phyloP scores from a whole-genome alignment of 2,888 invertebrate genomes.

The Trichogramma evanescens region DNA sequence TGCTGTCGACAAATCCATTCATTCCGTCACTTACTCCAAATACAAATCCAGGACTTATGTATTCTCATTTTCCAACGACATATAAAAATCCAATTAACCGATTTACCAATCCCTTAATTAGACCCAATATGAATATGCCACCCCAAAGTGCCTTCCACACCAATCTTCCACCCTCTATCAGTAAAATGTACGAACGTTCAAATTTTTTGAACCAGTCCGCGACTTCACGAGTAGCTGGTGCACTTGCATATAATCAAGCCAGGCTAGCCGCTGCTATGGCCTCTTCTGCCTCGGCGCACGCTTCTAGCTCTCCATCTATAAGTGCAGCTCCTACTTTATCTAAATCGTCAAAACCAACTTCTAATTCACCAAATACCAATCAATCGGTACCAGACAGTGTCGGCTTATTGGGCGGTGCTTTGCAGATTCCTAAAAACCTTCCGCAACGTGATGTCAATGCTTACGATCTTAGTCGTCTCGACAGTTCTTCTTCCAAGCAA shows the following conservation, averaged over 20 bases:
- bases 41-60: conserved; percentile 42
- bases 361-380: too few species aligned
- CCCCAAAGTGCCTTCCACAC: conserved; percentile 45
- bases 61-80: conserved; percentile 38
- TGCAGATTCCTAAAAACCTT: background rate
- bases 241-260: conserved; percentile 9
- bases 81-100: conserved; percentile 35
- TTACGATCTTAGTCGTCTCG: too few species aligned
- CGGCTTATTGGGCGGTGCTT: too few species aligned
- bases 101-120: conserved; percentile 40
- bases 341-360: too few species aligned
- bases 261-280: conserved; percentile 4
- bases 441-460: too few species aligned
- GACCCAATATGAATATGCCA: conserved; percentile 40
- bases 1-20: conserved; percentile 45
- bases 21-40: conserved; percentile 45
- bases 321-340: too few species aligned
- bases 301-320: background rate
- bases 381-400: too few species aligned
- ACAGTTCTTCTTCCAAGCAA: too few species aligned
- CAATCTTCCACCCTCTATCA: conserved; percentile 43
- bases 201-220: conserved; percentile 39
- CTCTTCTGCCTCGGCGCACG: background rate
- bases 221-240: conserved; percentile 24
- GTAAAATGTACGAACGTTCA: conserved; percentile 40